phyloP scores from a whole-genome alignment of 1,140 invertebrate species.

The Thaumetopoea pityocampa region DNA sequence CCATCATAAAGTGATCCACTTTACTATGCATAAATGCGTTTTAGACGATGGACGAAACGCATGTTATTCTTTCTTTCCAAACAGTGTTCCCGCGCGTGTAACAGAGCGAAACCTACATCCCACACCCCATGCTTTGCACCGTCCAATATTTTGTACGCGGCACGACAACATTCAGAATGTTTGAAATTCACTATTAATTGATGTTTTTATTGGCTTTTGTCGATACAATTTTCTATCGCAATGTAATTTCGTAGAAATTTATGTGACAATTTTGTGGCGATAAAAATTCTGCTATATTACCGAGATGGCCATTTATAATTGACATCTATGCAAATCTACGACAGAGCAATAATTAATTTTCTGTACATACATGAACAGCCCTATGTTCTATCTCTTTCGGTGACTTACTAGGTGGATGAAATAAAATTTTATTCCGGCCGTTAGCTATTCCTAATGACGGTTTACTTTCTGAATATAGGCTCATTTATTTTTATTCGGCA shows the following conservation, averaged over 20 bases:
- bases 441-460: constrained; percentile 9
- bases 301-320: constrained; percentile 21
- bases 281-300: no score
- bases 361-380: constrained; percentile 9
- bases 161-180: constrained; percentile 43
- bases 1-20: constrained; percentile 32
- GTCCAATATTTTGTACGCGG: constrained; percentile 41
- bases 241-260: constrained; percentile 27
- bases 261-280: constrained; percentile 20
- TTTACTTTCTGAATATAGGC: constrained; percentile 26
- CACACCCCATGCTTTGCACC: constrained; percentile 7
- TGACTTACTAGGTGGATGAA: constrained; percentile 5
- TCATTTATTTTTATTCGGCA: constrained; percentile 61
- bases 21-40: constrained; percentile 36
- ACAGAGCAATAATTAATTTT: constrained; percentile 20
- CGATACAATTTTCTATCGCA: constrained; percentile 30
- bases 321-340: constrained; percentile 9
- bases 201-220: constrained; percentile 48
- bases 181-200: constrained; percentile 65
- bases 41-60: constrained; percentile 17
- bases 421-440: constrained; percentile 18
- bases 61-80: constrained; percentile 22
- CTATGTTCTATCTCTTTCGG: background rate
- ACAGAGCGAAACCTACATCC: constrained; percentile 24
- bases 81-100: constrained; percentile 7